A percentile compares a stretch with the other conserved stretches of the same genome.
Evolutionary conservation across 2,113 vertebrate genomes (phyloP).

Genomic region (Neotragus moschatus): DNA sequence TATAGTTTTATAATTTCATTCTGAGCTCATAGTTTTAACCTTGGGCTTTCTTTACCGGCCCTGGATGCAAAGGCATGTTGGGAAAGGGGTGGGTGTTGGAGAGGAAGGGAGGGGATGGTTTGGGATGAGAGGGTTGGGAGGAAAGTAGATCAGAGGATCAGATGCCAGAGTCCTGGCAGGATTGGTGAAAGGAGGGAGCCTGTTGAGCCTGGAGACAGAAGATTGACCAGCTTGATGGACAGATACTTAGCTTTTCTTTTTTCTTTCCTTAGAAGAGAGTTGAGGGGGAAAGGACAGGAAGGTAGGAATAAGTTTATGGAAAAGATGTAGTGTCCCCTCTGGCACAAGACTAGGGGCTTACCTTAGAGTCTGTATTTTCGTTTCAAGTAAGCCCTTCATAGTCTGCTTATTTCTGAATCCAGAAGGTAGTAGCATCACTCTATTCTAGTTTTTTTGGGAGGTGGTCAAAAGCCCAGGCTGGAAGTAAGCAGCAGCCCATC

Average conservation of each 20-base stretch:
- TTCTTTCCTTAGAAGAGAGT: neutral
- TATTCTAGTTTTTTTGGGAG: neutral
- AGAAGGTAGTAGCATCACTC: neutral
- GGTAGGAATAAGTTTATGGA: fast-evolving
- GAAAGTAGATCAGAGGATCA: neutral
- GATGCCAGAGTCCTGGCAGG: neutral
- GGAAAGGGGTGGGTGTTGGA: neutral
- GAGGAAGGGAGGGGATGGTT: neutral
- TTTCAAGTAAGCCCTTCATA: conserved; percentile 45
- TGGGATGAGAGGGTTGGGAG: neutral
- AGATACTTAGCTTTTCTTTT: neutral
- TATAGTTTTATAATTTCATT: neutral
- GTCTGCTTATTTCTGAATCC: neutral
- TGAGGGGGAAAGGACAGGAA: fast-evolving
- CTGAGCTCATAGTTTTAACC: neutral
- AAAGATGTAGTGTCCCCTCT: neutral
- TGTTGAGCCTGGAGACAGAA: neutral
- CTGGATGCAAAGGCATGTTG: neutral
- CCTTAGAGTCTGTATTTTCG: neutral
- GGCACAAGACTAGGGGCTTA: neutral
- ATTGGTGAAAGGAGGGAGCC: neutral
- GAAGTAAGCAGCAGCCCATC: neutral
- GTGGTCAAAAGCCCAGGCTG: neutral
- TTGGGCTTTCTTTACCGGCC: neutral
- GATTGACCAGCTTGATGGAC: neutral